Evolutionary conservation across 2,113 vertebrate species (phyloP), one percentile per base, ranked within the genome.

Genomic region (Pachyramphus minor): DNA sequence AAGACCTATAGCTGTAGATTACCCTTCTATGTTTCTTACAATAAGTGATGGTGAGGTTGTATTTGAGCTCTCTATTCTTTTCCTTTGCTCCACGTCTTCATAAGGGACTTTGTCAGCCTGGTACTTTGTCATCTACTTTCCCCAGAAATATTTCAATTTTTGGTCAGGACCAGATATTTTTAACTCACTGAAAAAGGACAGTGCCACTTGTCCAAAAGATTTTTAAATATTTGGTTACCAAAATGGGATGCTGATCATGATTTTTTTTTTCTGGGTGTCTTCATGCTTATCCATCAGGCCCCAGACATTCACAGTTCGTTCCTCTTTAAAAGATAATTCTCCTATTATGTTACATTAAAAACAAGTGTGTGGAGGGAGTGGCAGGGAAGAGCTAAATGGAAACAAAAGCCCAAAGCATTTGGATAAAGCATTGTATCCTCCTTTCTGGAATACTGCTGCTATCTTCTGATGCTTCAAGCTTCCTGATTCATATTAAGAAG

Each of bases 121-220:
- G 15, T 72, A 59, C 25, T 72, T 78, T 81, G 59, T 90, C 42
- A 56, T 83, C 56, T 72, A 2, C n/a, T 88, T 77, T 90, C 20
- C 56, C 55, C 6, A 49, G 53, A 96, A 90, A 74, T 83, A 90
- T 86, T 93, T 86, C 88, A 89, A 22, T 28, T 93, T 93, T 64
- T 93, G 64, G 63, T 73, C 78, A 81, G 37, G 30, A 60, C 9
- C 14, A 53, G 60, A 22, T 80, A 50, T 39, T 49, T 45, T 71
- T 85, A 84, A 71, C 49, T 80, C 20, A 14, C 27, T 74, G 64
- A 5, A 84, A 77, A 73, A 60, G 18, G 44, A 13, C 3, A 66
- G 9, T n/a, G 11, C 14, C 8, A n/a, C 45, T 80, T 77, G 68
- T 4, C 37, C 68, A 56, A 50, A 92, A 83, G 39, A 30, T 64